Evolutionary conservation across 1,140 invertebrate genomes (phyloP), one percentile per base, ranked within the genome.

Genomic region (Achatina immaculata): DNA sequence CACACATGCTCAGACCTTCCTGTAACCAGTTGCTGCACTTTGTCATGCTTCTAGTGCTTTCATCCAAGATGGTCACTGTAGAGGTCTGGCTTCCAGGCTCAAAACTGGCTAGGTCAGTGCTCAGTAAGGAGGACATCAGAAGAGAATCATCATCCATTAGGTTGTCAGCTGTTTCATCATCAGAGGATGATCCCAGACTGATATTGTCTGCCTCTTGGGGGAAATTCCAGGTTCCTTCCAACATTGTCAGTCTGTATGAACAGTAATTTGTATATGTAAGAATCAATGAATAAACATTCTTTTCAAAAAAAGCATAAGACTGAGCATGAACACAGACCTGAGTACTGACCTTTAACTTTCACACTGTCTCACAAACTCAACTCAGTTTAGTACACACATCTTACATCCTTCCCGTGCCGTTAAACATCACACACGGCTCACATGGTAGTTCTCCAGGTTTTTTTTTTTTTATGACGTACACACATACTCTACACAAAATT

Each of bases 201-300:
- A 92, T 91, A 65, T 87, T 89, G 83, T 92, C 91, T 51, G 89
- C 85, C n/a, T 87, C 80, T 79, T 90, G 87, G 19, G 88, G 90
- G 81, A 89, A 90, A 45, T 92, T 89, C 92, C 92, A 92, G 24
- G 91, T 90, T 38, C 91, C 92, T 73, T 91, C 91, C 31, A 92
- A 82, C 7, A 71, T 31, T n/a, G 81, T 82, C 88, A 40, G 81
- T 65, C 85, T 87, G 78, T 31, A 79, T 73, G n/a, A n/a, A n/a
- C n/a, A n/a, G n/a, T n/a, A n/a, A n/a, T n/a, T n/a, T n/a, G n/a
- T n/a, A n/a, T n/a, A n/a, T n/a, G n/a, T n/a, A n/a, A n/a, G n/a
- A n/a, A n/a, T n/a, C n/a, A n/a, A n/a, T n/a, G n/a, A n/a, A n/a
- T n/a, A n/a, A n/a, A n/a, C n/a, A n/a, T n/a, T n/a, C n/a, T n/a